A percentile compares a stretch with the other conserved stretches of the same genome.
Evolutionary conservation across 37 sponge, comb jelly and placozoan genomes (phyloP).

Genomic region (Tethya wilhelma): DNA sequence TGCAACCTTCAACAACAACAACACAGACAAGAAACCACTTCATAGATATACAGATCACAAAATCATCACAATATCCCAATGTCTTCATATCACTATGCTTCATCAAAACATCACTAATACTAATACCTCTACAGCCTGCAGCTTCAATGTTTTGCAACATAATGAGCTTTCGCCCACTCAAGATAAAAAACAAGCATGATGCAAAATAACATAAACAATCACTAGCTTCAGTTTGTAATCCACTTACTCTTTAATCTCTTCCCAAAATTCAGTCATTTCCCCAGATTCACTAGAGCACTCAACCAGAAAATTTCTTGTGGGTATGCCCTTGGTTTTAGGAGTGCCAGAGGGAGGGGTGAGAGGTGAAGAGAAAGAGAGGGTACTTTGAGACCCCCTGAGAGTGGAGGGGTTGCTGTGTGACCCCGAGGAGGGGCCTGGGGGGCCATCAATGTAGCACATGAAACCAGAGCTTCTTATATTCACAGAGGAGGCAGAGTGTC

Average conservation of each 20-base stretch:
- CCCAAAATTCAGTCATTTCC: constrained; percentile 47
- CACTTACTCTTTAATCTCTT: constrained; percentile 36
- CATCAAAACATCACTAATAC: too few relatives aligned
- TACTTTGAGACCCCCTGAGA: neutral
- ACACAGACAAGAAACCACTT: too few relatives aligned
- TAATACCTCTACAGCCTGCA: too few relatives aligned
- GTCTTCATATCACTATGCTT: too few relatives aligned
- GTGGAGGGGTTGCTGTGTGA: neutral
- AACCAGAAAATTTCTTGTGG: neutral
- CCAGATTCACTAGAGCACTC: neutral
- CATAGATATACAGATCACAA: too few relatives aligned
- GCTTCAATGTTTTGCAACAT: too few relatives aligned
- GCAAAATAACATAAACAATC: too few relatives aligned
- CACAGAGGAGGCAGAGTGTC: neutral
- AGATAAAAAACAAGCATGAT: too few relatives aligned
- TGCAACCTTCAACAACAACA: too few relatives aligned
- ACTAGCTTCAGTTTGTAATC: too few relatives aligned
- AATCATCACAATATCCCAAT: too few relatives aligned
- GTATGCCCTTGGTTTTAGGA: neutral
- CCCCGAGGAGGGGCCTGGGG: neutral
- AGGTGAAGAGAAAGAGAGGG: neutral
- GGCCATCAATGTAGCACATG: constrained; percentile 25
- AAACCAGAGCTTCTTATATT: constrained; percentile 21
- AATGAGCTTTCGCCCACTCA: too few relatives aligned
- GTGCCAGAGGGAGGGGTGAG: constrained; percentile 15